Base-by-base conservation (phyloP, 2,888 invertebrate species). In the Dicycla oo region DNA sequence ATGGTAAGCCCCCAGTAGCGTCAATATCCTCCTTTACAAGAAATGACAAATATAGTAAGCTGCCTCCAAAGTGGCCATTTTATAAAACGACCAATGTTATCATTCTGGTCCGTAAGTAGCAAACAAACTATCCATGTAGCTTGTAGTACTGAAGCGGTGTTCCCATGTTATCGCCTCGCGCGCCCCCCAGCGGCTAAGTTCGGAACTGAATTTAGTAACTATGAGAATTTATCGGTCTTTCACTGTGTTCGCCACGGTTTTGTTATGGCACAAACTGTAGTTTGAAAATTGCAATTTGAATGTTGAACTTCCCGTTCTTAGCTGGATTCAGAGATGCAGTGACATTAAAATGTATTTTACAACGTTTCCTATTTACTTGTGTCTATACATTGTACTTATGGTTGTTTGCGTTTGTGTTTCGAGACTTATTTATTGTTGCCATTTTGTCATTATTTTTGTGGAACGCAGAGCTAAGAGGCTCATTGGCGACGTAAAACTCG, bases 161-260 rank as follows among this genome's bases (percentile, higher is more conserved):
- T 63, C 47, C 18, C 73, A 45, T 79, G 78, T 74, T 85, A 81
- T 81, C 83, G 74, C 61, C 64, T 34, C 47, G 47, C 58, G 11
- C 62, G 62, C 67, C 58, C 78, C 86, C 84, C 78, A 80, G 88
- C 82, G 85, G 82, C 81, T 70, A 76, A 88, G 87, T 91, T 87
- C 65, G 80, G 82, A 90, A 91, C 91, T 88, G 86, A 88, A 89
- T 88, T 88, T 84, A 83, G 84, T 83, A 84, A 90, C 87, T 87
- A 88, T 88, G 88, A 84, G 82, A 90, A 89, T 90, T 89, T 91
- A 90, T 87, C 77, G 80, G 75, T 82, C 74, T 81, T 81, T 71
- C 75, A 60, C 68, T 56, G 60, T 73, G 66, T 62, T 66, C 57
- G 72, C 72, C 34, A 61, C 67, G 62, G 73, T 82, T 78, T 81